phyloP scores from a whole-genome alignment of 2,797 vertebrate species.

The Amphiprion clarkii region DNA sequence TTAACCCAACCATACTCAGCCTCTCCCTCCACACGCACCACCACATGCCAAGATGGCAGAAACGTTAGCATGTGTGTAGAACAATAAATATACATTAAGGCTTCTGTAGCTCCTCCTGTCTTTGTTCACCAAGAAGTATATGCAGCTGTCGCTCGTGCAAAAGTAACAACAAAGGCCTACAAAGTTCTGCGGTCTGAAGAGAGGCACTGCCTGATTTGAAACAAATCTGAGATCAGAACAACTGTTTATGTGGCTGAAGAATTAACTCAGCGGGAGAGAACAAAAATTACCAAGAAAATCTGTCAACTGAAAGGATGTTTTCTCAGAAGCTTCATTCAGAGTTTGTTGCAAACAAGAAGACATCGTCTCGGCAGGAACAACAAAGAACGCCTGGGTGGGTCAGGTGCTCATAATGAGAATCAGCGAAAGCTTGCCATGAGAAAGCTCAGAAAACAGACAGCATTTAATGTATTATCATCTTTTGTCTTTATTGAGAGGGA shows the following conservation, averaged over 20 bases:
- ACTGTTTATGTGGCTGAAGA: slow-evolving; percentile 56
- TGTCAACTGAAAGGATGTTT: slow-evolving; percentile 60
- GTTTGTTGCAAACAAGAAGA: slow-evolving; percentile 36
- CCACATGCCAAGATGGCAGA: slow-evolving; percentile 53
- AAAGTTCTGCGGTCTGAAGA: slow-evolving; percentile 41
- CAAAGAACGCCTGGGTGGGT: slow-evolving; percentile 56
- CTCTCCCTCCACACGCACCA: slow-evolving; percentile 35
- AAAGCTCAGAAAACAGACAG: slow-evolving; percentile 54
- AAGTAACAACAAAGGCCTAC: slow-evolving; percentile 69
- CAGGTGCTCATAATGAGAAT: slow-evolving; percentile 51
- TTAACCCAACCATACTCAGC: slow-evolving; percentile 50
- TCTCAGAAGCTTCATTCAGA: slow-evolving; percentile 46
- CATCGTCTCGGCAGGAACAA: slow-evolving; percentile 36
- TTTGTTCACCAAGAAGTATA: slow-evolving; percentile 32
- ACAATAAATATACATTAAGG: slow-evolving; percentile 57
- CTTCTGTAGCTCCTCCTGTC: slow-evolving; percentile 37
- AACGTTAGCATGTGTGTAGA: slow-evolving; percentile 63
- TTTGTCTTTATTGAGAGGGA: slow-evolving; percentile 72
- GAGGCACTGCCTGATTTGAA: slow-evolving; percentile 5
- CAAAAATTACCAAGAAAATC: slow-evolving; percentile 56
- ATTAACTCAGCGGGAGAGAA: slow-evolving; percentile 48
- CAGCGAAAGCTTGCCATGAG: slow-evolving; percentile 47
- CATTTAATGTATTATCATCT: slow-evolving; percentile 67
- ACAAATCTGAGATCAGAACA: slow-evolving; percentile 65
- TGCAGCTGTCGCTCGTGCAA: slow-evolving; percentile 26